These are phyloP conservation scores for Augochlora pura DNA, from an alignment of 1,140 invertebrate genomes.

Conservation along the genomic window DNA sequence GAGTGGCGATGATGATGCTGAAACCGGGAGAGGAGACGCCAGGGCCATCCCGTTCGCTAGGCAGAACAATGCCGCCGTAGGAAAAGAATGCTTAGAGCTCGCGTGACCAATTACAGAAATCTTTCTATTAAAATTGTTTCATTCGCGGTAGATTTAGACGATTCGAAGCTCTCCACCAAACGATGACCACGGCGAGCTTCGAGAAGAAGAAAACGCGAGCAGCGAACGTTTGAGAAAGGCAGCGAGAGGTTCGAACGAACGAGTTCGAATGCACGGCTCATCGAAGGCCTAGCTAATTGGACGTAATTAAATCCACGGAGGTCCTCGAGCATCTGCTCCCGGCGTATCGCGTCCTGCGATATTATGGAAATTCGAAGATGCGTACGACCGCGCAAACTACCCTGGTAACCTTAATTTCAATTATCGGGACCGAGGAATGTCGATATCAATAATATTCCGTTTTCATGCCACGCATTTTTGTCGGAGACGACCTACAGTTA, in stretches of 20 bases:
- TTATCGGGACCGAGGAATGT: background rate
- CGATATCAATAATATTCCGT: background rate
- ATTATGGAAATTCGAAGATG: constrained; percentile 70
- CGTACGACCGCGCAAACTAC: constrained; percentile 52
- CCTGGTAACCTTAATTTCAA: constrained; percentile 62
- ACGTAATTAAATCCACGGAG: constrained; percentile 69
- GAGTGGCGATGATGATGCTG: background rate
- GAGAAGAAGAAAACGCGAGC: background rate
- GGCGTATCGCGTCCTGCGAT: constrained; percentile 43
- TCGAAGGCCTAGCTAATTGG: constrained; percentile 69
- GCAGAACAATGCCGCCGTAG: no score
- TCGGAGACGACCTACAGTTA: background rate
- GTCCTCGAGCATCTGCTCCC: constrained; percentile 58
- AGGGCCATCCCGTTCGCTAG: no score
- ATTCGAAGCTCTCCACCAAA: no score
- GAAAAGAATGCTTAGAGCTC: no score
- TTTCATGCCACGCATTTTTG: background rate
- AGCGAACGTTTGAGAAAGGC: constrained; percentile 15
- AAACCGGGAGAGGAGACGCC: background rate
- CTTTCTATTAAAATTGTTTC: no score
- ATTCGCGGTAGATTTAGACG: no score
- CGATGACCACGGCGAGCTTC: background rate
- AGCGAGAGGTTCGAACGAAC: constrained; percentile 41
- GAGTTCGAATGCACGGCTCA: constrained; percentile 46
- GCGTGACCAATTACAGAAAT: no score